Conservation (phyloP, 1,140 invertebrate genomes). For the Neodiprion pinetum region DNA sequence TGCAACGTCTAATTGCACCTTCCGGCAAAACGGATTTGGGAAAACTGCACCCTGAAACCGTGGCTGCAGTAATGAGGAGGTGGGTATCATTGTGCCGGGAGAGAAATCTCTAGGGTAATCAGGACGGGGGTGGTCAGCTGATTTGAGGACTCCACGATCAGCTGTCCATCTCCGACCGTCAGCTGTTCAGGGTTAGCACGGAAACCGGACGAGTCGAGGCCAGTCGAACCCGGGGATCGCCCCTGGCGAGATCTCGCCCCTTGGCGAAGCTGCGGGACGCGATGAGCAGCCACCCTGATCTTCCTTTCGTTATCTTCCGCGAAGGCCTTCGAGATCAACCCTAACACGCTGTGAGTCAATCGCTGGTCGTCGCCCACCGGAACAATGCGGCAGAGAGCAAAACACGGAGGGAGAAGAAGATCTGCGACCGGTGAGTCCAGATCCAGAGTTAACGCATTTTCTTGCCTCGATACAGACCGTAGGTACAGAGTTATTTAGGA, state of each 20-base stretch:
- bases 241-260: constrained; percentile 1
- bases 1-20: no score
- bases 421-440: no score
- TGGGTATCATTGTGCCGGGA: no score
- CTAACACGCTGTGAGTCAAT: neutral
- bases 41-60: no score
- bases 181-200: neutral
- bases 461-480: no score
- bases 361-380: neutral
- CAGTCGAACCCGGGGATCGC: neutral
- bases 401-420: no score
- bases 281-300: no score
- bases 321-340: neutral
- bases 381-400: no score
- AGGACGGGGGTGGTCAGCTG: constrained; percentile 17
- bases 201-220: neutral
- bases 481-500: no score
- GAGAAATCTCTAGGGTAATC: constrained; percentile 33
- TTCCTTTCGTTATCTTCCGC: neutral
- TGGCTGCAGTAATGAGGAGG: no score
- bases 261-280: neutral
- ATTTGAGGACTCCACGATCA: constrained; percentile 16
- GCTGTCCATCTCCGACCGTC: constrained; percentile 23
- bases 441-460: no score
- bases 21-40: no score